A percentile compares a stretch with the other conserved stretches of the same genome.
Conservation (phyloP, 2,797 vertebrate genomes). For the Myotis findleyi region DNA sequence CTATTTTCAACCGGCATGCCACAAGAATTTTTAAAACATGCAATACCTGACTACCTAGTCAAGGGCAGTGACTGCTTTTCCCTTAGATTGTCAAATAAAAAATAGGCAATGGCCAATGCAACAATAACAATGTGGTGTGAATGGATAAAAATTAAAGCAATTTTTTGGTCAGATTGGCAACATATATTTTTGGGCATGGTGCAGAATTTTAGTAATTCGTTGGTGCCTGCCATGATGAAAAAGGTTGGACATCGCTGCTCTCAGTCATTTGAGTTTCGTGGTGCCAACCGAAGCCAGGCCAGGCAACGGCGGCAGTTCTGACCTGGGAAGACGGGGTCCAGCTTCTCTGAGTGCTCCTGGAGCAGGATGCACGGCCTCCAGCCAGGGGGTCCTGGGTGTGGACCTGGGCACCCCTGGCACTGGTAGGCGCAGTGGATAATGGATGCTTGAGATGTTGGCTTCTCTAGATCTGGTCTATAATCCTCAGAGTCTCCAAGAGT, state of each 20-base stretch:
- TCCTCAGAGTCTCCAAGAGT: neutral
- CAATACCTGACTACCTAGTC: neutral
- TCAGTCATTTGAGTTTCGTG: neutral
- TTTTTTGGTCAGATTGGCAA: neutral
- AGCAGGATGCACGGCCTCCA: rapidly evolving
- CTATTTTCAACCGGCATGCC: neutral
- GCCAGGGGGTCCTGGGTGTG: too few species aligned
- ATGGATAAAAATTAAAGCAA: neutral
- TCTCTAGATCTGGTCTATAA: neutral
- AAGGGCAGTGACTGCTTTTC: too few species aligned
- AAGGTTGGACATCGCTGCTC: neutral
- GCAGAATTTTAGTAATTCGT: neutral
- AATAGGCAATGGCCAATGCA: neutral
- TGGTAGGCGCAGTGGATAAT: neutral
- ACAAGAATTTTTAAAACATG: neutral
- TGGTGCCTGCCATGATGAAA: neutral
- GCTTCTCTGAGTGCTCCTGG: neutral
- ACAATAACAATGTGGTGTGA: neutral
- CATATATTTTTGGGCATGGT: neutral
- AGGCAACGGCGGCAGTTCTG: neutral
- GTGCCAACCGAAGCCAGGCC: rapidly evolving
- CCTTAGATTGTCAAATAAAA: neutral
- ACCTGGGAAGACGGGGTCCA: rapidly evolving
- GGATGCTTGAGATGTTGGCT: neutral
- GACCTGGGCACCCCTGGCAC: too few species aligned